Base-by-base conservation (phyloP, 1,140 invertebrate genomes). In the Bombus sibiricus region DNA sequence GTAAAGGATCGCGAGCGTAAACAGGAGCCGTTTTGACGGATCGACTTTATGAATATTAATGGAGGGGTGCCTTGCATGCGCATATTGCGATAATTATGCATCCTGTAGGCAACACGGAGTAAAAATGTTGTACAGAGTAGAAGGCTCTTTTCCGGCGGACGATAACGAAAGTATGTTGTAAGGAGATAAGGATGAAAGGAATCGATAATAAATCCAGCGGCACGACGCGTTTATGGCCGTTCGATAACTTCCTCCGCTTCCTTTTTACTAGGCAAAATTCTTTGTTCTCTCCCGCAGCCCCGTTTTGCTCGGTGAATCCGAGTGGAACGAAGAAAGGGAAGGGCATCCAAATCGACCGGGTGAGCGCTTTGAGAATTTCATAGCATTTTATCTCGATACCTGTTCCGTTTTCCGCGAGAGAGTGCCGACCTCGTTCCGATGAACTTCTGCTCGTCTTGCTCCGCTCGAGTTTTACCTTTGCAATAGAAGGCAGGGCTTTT, bases 21-120 rank as follows among this genome's bases (percentile, higher is more conserved):
- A 69, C 43, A 68, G 47, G 41, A 76, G 82, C 57, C 81, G 64
- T 85, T 88, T 88, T 86, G 89, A 91, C 86, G 78, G 86, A 91
- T 91, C 78, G 89, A 74, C 77, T 75, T 91, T 90, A 90, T 91
- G 89, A 91, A 91, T 91, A 91, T 91, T 90, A 91, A 90, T 90
- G 77, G 64, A 66, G 64, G 57, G 64, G 28, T 32, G 69, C 32
- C 62, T 53, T 43, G 47, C 53, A 68, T 64, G 57, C 81, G 78
- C 83, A 78, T 73, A 81, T 69, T 68, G 86, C 74, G 83, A 88
- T 90, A 91, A 91, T 91, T 91, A 90, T 91, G 89, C 89, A 74
- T 82, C 47, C 77, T 83, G 41, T 79, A 73, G 37, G 57, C 57
- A 9, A 47, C 62, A 59, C 62, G 47, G 39, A 18, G n/a, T 57